These are phyloP conservation scores for Gobiocypris rarus DNA, from an alignment of 2,113 vertebrate species.

Conservation along the genomic window DNA sequence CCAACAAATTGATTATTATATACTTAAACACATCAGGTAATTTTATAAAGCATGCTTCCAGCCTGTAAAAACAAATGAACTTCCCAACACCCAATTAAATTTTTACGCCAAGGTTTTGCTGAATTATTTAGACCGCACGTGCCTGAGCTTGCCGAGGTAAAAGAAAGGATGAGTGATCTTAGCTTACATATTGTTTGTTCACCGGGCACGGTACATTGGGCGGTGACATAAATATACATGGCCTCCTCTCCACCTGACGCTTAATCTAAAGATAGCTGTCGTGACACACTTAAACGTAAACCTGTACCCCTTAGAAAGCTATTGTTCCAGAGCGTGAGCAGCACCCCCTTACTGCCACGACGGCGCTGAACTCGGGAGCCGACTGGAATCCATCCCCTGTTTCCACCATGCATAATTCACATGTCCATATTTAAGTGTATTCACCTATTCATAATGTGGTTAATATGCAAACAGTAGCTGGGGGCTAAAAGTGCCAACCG, in stretches of 20 bases:
- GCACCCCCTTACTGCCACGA: background rate
- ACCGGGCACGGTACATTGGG: constrained; percentile 26
- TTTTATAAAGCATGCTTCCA: background rate
- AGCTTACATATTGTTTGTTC: constrained; percentile 55
- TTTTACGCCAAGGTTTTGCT: constrained; percentile 55
- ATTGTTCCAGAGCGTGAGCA: constrained; percentile 23
- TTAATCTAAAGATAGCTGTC: constrained; percentile 40
- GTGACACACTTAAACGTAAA: constrained; percentile 28
- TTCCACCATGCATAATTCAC: constrained; percentile 48
- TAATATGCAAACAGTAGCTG: constrained; percentile 36
- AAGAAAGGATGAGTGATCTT: constrained; percentile 61
- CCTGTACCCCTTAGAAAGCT: constrained; percentile 8
- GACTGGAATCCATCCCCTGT: constrained; percentile 26
- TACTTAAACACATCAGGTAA: background rate
- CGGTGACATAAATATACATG: constrained; percentile 55
- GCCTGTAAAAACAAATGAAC: constrained; percentile 50
- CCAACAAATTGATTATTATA: background rate
- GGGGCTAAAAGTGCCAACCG: background rate
- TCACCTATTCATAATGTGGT: constrained; percentile 29
- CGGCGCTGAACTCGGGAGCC: constrained; percentile 2
- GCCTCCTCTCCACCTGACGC: constrained; percentile 42
- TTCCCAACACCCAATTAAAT: constrained; percentile 51
- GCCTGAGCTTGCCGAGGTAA: constrained; percentile 48
- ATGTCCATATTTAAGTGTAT: constrained; percentile 37
- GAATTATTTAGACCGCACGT: constrained; percentile 58